phyloP scores from a whole-genome alignment of 2,113 vertebrate genomes.

The Numenius arquata region DNA sequence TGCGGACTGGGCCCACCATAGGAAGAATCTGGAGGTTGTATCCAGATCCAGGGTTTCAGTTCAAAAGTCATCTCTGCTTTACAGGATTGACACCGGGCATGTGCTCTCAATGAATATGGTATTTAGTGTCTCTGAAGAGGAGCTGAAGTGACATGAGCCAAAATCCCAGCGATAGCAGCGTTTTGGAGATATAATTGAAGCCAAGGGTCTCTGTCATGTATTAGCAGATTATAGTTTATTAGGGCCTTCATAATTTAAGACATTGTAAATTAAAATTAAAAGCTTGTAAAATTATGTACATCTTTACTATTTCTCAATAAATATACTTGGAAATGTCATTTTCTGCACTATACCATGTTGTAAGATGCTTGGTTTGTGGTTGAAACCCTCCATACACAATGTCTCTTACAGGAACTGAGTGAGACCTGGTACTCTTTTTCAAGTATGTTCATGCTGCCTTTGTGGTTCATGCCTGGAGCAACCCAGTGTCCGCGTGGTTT shows the following conservation, averaged over 20 bases:
- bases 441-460: fast-evolving
- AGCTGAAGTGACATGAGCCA: constrained; percentile 67
- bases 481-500: background rate
- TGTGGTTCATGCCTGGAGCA: background rate
- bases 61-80: constrained; percentile 6
- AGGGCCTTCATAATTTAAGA: constrained; percentile 79
- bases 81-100: constrained; percentile 22
- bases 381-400: background rate
- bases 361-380: constrained; percentile 36
- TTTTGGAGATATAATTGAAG: constrained; percentile 61
- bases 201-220: constrained; percentile 73
- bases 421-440: background rate
- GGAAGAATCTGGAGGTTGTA: background rate
- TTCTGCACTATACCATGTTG: constrained; percentile 64
- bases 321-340: constrained; percentile 77
- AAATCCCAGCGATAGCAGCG: constrained; percentile 64
- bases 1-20: fast-evolving
- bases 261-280: constrained; percentile 83
- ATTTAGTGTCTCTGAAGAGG: constrained; percentile 64
- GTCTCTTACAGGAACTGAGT: background rate
- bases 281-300: constrained; percentile 83
- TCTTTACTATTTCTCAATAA: constrained; percentile 84
- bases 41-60: background rate
- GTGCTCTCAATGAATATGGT: constrained; percentile 55
- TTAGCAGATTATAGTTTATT: constrained; percentile 73